Evolutionary conservation across 2,113 vertebrate species (phyloP).

Genomic region (Salvelinus fontinalis): DNA sequence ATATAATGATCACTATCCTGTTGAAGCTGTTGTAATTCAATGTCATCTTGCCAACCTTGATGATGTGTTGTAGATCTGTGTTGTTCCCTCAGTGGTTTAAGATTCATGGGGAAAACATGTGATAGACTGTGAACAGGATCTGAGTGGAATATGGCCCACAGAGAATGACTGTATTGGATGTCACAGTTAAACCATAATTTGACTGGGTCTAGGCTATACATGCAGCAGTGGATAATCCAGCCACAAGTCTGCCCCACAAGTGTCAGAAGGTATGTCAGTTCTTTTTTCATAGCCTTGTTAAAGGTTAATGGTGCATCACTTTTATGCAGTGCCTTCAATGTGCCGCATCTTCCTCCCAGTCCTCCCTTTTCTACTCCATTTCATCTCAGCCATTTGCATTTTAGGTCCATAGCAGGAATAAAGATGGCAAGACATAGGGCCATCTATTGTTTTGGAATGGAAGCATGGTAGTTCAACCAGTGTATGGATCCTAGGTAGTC

Average conservation of each 20-base stretch:
- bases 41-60: neutral
- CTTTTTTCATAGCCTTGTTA: neutral
- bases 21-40: neutral
- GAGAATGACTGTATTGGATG: neutral
- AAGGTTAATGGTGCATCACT: neutral
- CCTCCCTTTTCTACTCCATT: conserved; percentile 1
- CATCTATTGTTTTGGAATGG: neutral
- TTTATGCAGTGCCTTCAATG: neutral
- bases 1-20: neutral
- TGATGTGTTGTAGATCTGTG: neutral
- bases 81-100: neutral
- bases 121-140: neutral
- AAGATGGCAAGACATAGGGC: too few relatives aligned
- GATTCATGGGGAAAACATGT: neutral
- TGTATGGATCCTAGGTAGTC: neutral
- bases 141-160: neutral
- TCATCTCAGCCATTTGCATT: neutral
- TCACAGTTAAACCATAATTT: too few relatives aligned
- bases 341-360: neutral
- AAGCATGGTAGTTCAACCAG: neutral
- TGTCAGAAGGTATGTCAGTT: neutral
- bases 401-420: neutral
- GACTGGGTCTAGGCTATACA: neutral
- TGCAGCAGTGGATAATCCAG: neutral
- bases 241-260: neutral